These are phyloP conservation scores for Halcyon badia DNA, from an alignment of 2,797 vertebrate species.

Conservation along the genomic window DNA sequence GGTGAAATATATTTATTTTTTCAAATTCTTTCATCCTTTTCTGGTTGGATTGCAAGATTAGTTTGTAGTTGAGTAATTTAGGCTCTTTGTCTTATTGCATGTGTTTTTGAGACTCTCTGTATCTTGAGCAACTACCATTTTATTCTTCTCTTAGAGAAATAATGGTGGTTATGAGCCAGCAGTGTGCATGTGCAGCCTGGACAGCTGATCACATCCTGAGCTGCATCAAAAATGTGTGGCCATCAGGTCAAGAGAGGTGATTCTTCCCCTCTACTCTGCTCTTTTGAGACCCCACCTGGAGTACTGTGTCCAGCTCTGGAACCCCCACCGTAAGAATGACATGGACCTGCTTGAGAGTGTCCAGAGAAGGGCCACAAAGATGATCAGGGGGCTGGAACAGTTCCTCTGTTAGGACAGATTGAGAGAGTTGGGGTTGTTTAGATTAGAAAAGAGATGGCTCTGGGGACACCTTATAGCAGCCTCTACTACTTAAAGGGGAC, in stretches of 20 bases:
- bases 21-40: conserved; percentile 64
- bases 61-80: conserved; percentile 38
- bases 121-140: not conserved
- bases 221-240: not conserved
- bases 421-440: not conserved
- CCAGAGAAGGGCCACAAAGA: not conserved
- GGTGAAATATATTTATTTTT: conserved; percentile 59
- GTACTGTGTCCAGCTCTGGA: not conserved
- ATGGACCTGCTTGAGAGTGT: not conserved
- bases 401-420: not conserved
- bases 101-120: not conserved
- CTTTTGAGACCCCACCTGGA: not conserved
- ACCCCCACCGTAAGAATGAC: not conserved
- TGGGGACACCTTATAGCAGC: not conserved
- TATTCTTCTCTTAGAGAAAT: not conserved
- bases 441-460: not conserved
- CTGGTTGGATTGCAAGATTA: conserved; percentile 51
- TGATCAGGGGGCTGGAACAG: not conserved
- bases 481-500: not conserved
- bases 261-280: not conserved
- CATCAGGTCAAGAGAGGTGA: not conserved
- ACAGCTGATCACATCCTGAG: not conserved
- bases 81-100: conserved; percentile 17
- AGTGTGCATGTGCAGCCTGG: not conserved
- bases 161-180: not conserved